Evolutionary conservation across 2,113 vertebrate genomes (phyloP), one percentile per base, ranked within the genome.

Genomic region (Dipodomys ordii): DNA sequence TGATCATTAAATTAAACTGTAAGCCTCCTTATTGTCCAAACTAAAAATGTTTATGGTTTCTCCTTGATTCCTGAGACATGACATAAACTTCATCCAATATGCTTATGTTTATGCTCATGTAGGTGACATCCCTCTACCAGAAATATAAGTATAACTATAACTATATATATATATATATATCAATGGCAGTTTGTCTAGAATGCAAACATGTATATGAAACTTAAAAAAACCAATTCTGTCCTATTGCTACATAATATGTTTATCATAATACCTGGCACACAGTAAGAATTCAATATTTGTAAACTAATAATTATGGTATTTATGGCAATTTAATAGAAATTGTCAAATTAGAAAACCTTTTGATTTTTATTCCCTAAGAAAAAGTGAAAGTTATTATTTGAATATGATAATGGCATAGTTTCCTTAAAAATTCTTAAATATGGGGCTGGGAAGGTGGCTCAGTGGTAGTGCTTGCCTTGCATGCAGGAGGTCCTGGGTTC

Each of bases 151-250:
- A 39, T 39, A 39, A 39, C 35, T 39, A 39, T 39, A 39, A n/a
- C n/a, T 39, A 39, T 39, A 39, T 39, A 39, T 39, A 39, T 39
- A 35, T 35, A 35, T 35, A 35, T 35, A 35, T 35, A 35, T 35
- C 64, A 10, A 7, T 65, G 25, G 2, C 25, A 35, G 22, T 68
- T 32, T 16, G 23, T 88, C 16, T 76, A 69, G n/a, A 83, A 91
- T 71, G 32, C 30, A 82, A 71, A 90, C 76, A 15, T 76, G 53
- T 67, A 62, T 32, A 76, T 92, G 62, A 92, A 82, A 72, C 18
- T 44, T 84, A 64, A 64, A 25, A 25, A 23, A 64, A 25, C 60
- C 53, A 57, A 15, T 57, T 57, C 53, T 57, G 15, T 57, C 15
- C 15, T 16, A 18, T 57, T 18, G 12, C 53, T 57, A 57, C 15